Conservation (phyloP, 1,140 invertebrate species). For the Ceratina calcarata region DNA sequence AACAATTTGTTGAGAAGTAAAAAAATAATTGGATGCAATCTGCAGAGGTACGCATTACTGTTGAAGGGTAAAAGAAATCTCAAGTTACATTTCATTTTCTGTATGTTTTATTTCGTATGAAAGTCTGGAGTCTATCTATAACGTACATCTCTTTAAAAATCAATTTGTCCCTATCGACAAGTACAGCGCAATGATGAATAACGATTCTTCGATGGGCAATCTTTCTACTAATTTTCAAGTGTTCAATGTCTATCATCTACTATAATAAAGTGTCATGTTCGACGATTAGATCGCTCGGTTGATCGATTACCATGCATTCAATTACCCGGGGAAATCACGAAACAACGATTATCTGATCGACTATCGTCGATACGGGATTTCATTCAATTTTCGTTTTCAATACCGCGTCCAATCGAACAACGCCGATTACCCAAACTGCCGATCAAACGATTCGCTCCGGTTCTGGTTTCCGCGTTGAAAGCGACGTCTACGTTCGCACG, state of each 20-base stretch:
- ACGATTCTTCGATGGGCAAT: background rate
- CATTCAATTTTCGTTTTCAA: constrained; percentile 14
- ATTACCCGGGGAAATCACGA: background rate
- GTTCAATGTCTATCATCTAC: background rate
- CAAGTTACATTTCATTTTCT: too few species aligned
- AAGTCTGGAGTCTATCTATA: too few species aligned
- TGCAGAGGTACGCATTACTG: too few species aligned
- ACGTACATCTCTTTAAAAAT: too few species aligned
- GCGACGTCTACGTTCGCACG: background rate
- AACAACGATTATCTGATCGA: constrained; percentile 7
- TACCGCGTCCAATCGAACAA: background rate
- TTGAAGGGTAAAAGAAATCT: too few species aligned
- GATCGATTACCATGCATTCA: background rate
- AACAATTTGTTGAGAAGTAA: too few species aligned
- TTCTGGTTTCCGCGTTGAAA: background rate
- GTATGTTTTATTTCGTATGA: too few species aligned
- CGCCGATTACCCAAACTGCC: background rate
- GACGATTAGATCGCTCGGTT: background rate
- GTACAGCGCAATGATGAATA: too few species aligned
- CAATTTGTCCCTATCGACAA: too few species aligned
- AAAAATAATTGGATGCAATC: too few species aligned
- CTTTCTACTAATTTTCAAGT: background rate
- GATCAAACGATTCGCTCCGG: constrained; percentile 11
- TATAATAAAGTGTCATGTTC: background rate
- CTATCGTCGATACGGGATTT: too few species aligned